Conservation (phyloP, 2,888 invertebrate species). For the Heliconius charithonia region DNA sequence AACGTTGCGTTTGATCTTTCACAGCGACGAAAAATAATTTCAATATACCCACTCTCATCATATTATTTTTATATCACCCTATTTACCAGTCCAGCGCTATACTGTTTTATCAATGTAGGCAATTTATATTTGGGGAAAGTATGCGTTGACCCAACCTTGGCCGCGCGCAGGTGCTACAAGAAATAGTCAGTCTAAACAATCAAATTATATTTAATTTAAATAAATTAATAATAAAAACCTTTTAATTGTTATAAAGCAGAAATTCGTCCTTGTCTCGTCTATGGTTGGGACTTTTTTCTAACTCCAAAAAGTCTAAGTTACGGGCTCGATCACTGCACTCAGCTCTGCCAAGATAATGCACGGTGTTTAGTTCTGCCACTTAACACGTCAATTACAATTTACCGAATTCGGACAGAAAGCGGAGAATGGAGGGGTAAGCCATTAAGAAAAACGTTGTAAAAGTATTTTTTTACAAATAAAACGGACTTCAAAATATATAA, state of each 20-base stretch:
- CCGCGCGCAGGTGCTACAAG: conserved; percentile 17
- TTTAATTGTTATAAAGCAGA: not conserved
- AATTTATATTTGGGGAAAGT: conserved; percentile 22
- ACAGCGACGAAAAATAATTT: no score
- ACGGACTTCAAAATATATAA: no score
- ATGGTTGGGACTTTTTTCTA: not conserved
- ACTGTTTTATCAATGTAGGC: conserved; percentile 7
- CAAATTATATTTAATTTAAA: conserved; percentile 6
- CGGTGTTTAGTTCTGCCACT: not conserved
- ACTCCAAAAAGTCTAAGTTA: no score
- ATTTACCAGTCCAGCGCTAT: not conserved
- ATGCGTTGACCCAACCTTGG: conserved; percentile 37
- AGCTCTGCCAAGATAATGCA: not conserved
- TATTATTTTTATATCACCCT: no score
- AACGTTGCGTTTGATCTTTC: no score
- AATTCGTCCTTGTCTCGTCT: not conserved
- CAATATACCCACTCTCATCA: no score
- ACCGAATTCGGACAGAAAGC: not conserved
- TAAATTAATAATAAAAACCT: conserved; percentile 4
- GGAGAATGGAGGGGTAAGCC: not conserved
- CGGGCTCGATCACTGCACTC: no score
- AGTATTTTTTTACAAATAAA: no score
- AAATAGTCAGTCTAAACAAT: conserved; percentile 7
- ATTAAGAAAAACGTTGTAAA: no score
- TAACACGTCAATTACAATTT: no score